A percentile compares a stretch with the other conserved stretches of the same genome.
These are phyloP conservation scores for Mylabris sibirica DNA, from an alignment of 2,888 invertebrate species.

Conservation along the genomic window DNA sequence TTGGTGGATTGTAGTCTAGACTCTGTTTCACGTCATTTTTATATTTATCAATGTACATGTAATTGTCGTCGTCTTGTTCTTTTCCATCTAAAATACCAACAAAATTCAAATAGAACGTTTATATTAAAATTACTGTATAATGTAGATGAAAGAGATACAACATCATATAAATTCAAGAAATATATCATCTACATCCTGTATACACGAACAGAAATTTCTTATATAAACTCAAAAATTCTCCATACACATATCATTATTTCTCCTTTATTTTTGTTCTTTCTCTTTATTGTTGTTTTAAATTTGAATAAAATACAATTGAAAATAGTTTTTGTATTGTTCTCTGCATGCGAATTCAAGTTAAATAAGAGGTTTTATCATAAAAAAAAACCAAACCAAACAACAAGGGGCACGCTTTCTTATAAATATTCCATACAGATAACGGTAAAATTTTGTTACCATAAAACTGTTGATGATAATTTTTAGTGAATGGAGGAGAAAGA, in stretches of 20 bases:
- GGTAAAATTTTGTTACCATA: background rate
- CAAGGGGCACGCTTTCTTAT: background rate
- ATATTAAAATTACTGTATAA: background rate
- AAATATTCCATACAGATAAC: background rate
- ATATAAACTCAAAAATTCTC: background rate
- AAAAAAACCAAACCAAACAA: background rate
- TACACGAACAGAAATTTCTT: background rate
- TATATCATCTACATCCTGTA: conserved; percentile 2
- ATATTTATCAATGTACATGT: background rate
- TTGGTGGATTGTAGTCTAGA: background rate
- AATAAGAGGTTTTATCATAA: background rate
- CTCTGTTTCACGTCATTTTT: background rate
- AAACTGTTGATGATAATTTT: background rate
- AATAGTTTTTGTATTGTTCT: background rate
- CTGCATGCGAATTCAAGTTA: background rate
- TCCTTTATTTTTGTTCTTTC: background rate
- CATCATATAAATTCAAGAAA: conserved; percentile 6
- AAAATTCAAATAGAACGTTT: background rate
- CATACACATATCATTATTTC: too few species aligned
- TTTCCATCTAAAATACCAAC: background rate
- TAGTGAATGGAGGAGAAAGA: background rate
- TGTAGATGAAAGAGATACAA: conserved; percentile 3
- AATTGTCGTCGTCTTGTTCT: background rate
- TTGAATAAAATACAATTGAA: background rate
- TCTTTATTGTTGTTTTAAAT: background rate